phyloP scores from a whole-genome alignment of 2,888 invertebrate species.

The Proisotoma minuta region DNA sequence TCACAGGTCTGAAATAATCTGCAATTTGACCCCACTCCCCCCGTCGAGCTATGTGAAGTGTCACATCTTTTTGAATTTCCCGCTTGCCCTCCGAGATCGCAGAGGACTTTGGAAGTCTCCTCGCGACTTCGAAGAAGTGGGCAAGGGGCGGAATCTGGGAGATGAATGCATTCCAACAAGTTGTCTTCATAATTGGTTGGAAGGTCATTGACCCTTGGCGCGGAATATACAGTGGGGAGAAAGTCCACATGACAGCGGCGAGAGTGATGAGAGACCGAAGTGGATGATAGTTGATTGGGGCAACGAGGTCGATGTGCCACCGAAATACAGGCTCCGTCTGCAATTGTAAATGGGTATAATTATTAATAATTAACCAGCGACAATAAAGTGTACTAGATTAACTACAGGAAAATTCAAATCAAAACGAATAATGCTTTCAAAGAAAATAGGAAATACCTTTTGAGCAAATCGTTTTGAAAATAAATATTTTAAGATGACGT shows the following conservation, averaged over 20 bases:
- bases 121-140: slow-evolving; percentile 49
- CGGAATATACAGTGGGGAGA: slow-evolving; percentile 52
- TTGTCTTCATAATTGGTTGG: slow-evolving; percentile 43
- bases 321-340: slow-evolving; percentile 52
- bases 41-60: slow-evolving; percentile 42
- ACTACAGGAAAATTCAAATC: too few relatives aligned
- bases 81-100: too few relatives aligned
- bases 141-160: slow-evolving; percentile 51
- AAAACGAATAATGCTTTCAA: too few relatives aligned
- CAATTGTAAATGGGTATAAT: slow-evolving; percentile 49
- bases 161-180: slow-evolving; percentile 40
- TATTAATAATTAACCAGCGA: background rate
- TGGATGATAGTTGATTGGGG: slow-evolving; percentile 51
- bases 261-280: slow-evolving; percentile 25
- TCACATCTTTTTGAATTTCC: slow-evolving; percentile 39
- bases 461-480: too few relatives aligned
- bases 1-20: slow-evolving; percentile 55
- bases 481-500: too few relatives aligned
- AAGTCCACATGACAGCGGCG: slow-evolving; percentile 54
- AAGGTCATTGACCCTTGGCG: slow-evolving; percentile 38
- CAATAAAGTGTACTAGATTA: background rate
- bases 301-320: slow-evolving; percentile 54
- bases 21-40: slow-evolving; percentile 49
- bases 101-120: slow-evolving; percentile 51
- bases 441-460: too few relatives aligned